phyloP scores from a whole-genome alignment of 2,797 vertebrate species.

The Gymnopithys bicolor region DNA sequence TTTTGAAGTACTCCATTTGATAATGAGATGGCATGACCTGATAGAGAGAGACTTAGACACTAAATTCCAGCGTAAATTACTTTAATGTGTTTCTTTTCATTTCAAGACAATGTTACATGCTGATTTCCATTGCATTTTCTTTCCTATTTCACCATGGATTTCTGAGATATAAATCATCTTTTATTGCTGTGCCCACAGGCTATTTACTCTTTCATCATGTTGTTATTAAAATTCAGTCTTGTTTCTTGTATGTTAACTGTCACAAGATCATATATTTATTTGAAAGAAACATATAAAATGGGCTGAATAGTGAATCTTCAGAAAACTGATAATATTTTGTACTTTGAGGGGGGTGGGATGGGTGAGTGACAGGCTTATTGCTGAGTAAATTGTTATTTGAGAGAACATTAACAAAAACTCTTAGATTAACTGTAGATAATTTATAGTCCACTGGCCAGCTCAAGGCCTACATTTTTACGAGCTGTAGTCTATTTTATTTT shows the following conservation, averaged over 20 bases:
- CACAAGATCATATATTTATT: not conserved
- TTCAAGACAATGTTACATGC: not conserved
- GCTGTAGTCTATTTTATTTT: not conserved
- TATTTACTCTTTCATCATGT: conserved; percentile 50
- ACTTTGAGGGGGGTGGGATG: not conserved
- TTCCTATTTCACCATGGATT: conserved; percentile 3
- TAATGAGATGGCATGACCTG: conserved; percentile 60
- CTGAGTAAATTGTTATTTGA: not conserved
- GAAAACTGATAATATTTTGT: not conserved
- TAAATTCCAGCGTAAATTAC: not conserved
- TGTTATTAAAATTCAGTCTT: conserved; percentile 39
- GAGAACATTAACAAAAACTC: not conserved
- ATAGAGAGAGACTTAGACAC: conserved; percentile 32
- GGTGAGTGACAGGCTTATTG: not conserved
- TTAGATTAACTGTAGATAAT: not conserved
- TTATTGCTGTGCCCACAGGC: conserved; percentile 35
- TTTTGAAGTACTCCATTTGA: conserved; percentile 55
- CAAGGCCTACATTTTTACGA: not conserved
- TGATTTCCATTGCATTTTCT: conserved; percentile 19
- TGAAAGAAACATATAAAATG: conserved; percentile 2
- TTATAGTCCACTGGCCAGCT: not conserved
- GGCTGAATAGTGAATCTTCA: not conserved
- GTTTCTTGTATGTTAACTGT: conserved; percentile 5
- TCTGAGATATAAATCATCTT: conserved; percentile 53
- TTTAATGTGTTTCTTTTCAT: not conserved